Conservation (phyloP, 2,888 invertebrate genomes). For the Dendrolimus houi region DNA sequence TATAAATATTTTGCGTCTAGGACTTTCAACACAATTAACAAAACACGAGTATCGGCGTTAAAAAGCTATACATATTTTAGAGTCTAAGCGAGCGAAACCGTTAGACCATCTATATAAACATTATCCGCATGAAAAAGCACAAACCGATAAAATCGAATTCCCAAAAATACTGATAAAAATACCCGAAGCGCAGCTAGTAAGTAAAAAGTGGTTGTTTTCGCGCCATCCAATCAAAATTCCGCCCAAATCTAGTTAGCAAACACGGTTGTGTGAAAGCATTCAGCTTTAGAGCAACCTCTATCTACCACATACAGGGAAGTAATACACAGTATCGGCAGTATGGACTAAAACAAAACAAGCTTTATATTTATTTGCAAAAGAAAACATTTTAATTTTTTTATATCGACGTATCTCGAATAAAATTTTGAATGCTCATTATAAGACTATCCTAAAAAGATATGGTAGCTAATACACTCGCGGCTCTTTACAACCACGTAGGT, state of each 20-base stretch:
- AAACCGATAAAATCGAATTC: not conserved
- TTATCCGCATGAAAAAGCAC: not conserved
- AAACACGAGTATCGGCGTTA: too few species aligned
- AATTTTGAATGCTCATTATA: too few species aligned
- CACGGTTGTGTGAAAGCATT: not conserved
- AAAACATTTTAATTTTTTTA: not conserved
- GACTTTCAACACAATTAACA: too few species aligned
- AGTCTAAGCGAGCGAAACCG: too few species aligned
- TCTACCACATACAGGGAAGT: not conserved
- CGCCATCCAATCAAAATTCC: not conserved
- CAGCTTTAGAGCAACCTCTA: not conserved
- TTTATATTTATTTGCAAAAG: conserved; percentile 1
- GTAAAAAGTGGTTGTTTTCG: not conserved
- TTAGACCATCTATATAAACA: too few species aligned
- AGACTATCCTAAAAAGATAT: too few species aligned
- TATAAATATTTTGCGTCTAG: too few species aligned
- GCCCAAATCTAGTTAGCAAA: not conserved
- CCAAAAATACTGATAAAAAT: not conserved
- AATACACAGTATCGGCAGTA: too few species aligned
- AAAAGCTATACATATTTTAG: too few species aligned
- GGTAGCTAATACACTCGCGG: too few species aligned
- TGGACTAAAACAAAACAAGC: not conserved
- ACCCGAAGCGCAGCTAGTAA: not conserved
- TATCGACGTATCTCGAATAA: too few species aligned
- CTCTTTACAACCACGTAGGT: too few species aligned